Conservation (phyloP, 2,888 invertebrate species). For the Dorcus parallelipipedus region DNA sequence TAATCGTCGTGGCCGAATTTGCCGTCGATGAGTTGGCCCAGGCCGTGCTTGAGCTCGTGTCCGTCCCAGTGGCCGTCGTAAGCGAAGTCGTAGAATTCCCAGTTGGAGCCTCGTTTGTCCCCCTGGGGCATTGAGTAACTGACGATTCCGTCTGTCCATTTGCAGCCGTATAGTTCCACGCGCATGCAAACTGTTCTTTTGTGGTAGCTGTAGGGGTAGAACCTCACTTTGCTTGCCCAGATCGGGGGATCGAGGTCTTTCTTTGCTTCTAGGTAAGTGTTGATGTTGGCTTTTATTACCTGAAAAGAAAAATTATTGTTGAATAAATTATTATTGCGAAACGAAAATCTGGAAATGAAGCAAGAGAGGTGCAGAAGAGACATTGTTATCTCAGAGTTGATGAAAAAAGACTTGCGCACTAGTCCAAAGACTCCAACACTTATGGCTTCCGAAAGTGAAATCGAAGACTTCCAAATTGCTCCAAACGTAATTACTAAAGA, state of each 20-base stretch:
- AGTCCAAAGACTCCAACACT: no score
- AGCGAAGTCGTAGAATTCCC: slow-evolving; percentile 78
- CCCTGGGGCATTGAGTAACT: slow-evolving; percentile 88
- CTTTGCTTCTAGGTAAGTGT: slow-evolving; percentile 79
- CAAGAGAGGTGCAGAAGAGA: no score
- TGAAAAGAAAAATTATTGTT: slow-evolving; percentile 43
- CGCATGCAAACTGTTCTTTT: slow-evolving; percentile 87
- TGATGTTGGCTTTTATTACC: slow-evolving; percentile 80
- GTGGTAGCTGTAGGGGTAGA: slow-evolving; percentile 82
- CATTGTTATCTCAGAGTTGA: no score
- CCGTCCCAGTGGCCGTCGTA: slow-evolving; percentile 84
- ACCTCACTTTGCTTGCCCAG: slow-evolving; percentile 80
- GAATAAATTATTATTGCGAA: no score
- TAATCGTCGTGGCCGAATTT: slow-evolving; percentile 75
- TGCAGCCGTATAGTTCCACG: slow-evolving; percentile 86
- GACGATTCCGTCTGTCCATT: slow-evolving; percentile 79
- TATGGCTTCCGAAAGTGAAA: no score
- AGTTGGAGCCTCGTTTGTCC: slow-evolving; percentile 72
- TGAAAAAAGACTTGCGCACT: no score
- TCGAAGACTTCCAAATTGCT: no score
- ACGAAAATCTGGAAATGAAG: no score
- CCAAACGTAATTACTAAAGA: no score
- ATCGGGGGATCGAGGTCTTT: slow-evolving; percentile 76
- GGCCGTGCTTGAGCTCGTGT: slow-evolving; percentile 65
- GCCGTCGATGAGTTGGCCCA: slow-evolving; percentile 85